Conservation (phyloP, 2,888 invertebrate species). For the Eristalis intricaria region DNA sequence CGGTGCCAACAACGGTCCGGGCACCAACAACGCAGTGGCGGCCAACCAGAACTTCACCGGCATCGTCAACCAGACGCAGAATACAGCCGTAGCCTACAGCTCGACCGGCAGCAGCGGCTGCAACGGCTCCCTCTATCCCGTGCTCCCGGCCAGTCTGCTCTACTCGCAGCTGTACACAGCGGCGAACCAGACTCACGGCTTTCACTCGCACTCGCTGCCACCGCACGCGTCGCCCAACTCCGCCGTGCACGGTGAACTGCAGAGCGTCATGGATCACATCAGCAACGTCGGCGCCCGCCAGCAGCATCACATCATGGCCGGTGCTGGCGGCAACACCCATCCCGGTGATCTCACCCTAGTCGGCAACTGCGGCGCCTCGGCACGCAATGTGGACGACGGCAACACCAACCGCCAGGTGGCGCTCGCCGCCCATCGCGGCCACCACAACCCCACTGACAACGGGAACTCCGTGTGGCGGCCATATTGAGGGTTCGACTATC, state of each 20-base stretch:
- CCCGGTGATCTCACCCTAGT: slow-evolving; percentile 80
- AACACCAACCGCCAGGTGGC: slow-evolving; percentile 80
- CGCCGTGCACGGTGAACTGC: slow-evolving; percentile 86
- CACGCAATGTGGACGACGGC: slow-evolving; percentile 81
- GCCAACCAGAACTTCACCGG: slow-evolving; percentile 82
- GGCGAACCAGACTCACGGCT: slow-evolving; percentile 88
- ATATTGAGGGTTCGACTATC: slow-evolving; percentile 83
- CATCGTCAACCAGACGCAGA: slow-evolving; percentile 83
- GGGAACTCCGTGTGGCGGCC: slow-evolving; percentile 90
- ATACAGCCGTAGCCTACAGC: slow-evolving; percentile 82
- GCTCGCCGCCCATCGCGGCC: slow-evolving; percentile 80
- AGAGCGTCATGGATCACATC: slow-evolving; percentile 90
- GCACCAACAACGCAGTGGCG: slow-evolving; percentile 76
- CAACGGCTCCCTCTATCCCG: slow-evolving; percentile 89
- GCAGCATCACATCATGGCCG: slow-evolving; percentile 82
- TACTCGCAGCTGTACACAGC: slow-evolving; percentile 93
- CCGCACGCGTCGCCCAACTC: slow-evolving; percentile 85
- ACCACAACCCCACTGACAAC: slow-evolving; percentile 81
- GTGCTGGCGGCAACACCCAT: slow-evolving; percentile 78
- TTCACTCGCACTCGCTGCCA: slow-evolving; percentile 86
- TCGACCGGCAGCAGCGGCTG: slow-evolving; percentile 83
- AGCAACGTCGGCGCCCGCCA: slow-evolving; percentile 84
- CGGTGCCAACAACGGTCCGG: slow-evolving; percentile 74
- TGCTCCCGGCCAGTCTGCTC: slow-evolving; percentile 90
- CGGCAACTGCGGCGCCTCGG: slow-evolving; percentile 81